Conservation (phyloP, 2,888 invertebrate genomes). For the Acrobeloides nanus region DNA sequence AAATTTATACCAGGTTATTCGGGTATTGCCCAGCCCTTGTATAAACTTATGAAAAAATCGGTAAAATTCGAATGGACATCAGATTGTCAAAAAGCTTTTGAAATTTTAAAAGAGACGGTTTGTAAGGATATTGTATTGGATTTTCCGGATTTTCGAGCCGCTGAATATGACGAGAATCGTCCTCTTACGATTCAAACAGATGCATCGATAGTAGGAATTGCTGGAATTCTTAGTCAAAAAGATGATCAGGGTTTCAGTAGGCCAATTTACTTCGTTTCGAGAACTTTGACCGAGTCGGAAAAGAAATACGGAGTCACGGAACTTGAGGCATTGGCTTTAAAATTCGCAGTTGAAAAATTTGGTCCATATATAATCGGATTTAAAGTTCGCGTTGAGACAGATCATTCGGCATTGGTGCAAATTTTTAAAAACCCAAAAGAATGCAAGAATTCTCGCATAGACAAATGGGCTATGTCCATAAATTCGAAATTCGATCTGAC, state of each 20-base stretch:
- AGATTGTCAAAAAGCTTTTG: slow-evolving; percentile 18
- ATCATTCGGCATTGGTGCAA: slow-evolving; percentile 8
- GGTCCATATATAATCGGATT: slow-evolving; percentile 6
- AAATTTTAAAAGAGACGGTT: slow-evolving; percentile 16
- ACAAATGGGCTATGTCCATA: too few relatives aligned
- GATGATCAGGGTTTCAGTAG: slow-evolving; percentile 12
- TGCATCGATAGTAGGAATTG: slow-evolving; percentile 23
- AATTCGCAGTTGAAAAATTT: too few relatives aligned
- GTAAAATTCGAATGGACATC: slow-evolving; percentile 18
- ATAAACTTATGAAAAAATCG: slow-evolving; percentile 15
- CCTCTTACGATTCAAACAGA: slow-evolving; percentile 27
- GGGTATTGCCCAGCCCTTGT: slow-evolving; percentile 20
- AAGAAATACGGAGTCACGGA: slow-evolving; percentile 16
- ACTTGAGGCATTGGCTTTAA: slow-evolving; percentile 24
- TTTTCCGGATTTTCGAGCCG: slow-evolving; percentile 28
- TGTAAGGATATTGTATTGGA: slow-evolving; percentile 15
- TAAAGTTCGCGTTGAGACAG: slow-evolving; percentile 6
- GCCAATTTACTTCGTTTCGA: slow-evolving; percentile 24
- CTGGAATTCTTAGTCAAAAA: slow-evolving; percentile 23
- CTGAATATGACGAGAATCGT: slow-evolving; percentile 1
- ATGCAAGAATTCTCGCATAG: not conserved
- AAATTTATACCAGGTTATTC: slow-evolving; percentile 25
- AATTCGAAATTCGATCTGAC: too few relatives aligned
- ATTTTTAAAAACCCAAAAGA: slow-evolving; percentile 5
- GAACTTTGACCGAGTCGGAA: slow-evolving; percentile 18